A percentile compares a stretch with the other conserved stretches of the same genome.
phyloP scores from a whole-genome alignment of 1,140 invertebrate genomes.

The Trissolcus basalis region DNA sequence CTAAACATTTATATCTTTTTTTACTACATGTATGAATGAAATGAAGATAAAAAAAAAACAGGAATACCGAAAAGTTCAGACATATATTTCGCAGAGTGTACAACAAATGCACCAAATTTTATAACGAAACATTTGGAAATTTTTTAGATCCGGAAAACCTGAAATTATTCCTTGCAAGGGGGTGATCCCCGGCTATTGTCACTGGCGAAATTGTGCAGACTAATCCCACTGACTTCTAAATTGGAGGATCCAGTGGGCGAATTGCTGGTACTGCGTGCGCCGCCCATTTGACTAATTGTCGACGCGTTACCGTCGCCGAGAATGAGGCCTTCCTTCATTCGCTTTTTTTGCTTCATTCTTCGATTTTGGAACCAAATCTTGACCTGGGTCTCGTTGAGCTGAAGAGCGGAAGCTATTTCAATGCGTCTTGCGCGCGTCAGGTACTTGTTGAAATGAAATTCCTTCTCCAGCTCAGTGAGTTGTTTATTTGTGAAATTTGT shows the following conservation, averaged over 20 bases:
- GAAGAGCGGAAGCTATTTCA: constrained; percentile 96
- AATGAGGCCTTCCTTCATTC: constrained; percentile 92
- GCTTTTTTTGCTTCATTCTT: constrained; percentile 95
- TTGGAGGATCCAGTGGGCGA: constrained; percentile 73
- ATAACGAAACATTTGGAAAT: not conserved
- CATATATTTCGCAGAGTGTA: no score
- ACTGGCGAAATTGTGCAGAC: constrained; percentile 64
- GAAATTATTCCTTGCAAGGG: constrained; percentile 68
- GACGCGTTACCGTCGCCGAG: constrained; percentile 76
- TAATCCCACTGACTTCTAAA: constrained; percentile 60
- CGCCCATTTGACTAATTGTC: constrained; percentile 59
- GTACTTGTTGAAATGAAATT: constrained; percentile 99
- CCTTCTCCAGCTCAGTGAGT: constrained; percentile 98
- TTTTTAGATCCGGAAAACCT: not conserved
- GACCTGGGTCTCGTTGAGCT: constrained; percentile 96
- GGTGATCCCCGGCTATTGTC: constrained; percentile 72
- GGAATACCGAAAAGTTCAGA: no score
- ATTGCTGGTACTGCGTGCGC: constrained; percentile 73
- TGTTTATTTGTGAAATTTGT: constrained; percentile 99
- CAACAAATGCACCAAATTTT: no score
- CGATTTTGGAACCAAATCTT: constrained; percentile 92
- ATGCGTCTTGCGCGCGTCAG: constrained; percentile 96
- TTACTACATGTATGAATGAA: no score
- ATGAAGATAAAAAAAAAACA: no score
- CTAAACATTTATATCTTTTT: no score